Evolutionary conservation across 2,797 vertebrate genomes (phyloP).

Genomic region (Holocentrus rufus): DNA sequence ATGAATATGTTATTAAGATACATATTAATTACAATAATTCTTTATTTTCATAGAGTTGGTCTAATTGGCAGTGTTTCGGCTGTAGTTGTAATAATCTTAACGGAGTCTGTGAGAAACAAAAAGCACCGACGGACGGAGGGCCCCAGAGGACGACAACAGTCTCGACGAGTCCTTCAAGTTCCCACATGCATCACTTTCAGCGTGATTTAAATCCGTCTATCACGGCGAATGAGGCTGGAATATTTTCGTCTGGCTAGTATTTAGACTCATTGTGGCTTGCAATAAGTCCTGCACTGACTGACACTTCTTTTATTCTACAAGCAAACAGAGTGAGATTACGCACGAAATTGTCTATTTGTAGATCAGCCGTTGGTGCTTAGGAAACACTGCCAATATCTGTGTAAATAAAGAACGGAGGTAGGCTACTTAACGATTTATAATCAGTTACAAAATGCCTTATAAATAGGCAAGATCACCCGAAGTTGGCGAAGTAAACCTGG

Average conservation of each 20-base stretch:
- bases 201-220: slow-evolving; percentile 4
- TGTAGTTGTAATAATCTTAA: slow-evolving; percentile 15
- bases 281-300: slow-evolving; percentile 20
- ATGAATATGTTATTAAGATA: not conserved
- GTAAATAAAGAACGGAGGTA: not conserved
- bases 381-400: not conserved
- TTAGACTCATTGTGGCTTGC: not conserved
- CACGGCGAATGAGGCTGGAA: not conserved
- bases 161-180: slow-evolving; percentile 53
- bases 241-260: slow-evolving; percentile 16
- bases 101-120: not conserved
- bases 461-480: slow-evolving; percentile 3
- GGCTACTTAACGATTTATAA: not conserved
- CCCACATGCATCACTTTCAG: slow-evolving; percentile 27
- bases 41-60: not conserved
- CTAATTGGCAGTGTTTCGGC: not conserved
- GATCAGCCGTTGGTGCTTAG: not conserved
- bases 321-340: slow-evolving; percentile 63
- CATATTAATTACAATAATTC: not conserved
- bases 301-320: slow-evolving; percentile 52
- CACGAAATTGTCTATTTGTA: slow-evolving; percentile 44
- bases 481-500: slow-evolving; percentile 38
- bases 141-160: not conserved
- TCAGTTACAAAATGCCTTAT: slow-evolving; percentile 12
- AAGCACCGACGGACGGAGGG: not conserved